Percentiles rank a stretch among this genome's conserved stretches.
These are phyloP conservation scores for Montifringilla adamsi DNA, from an alignment of 2,113 vertebrate genomes.

Conservation along the genomic window DNA sequence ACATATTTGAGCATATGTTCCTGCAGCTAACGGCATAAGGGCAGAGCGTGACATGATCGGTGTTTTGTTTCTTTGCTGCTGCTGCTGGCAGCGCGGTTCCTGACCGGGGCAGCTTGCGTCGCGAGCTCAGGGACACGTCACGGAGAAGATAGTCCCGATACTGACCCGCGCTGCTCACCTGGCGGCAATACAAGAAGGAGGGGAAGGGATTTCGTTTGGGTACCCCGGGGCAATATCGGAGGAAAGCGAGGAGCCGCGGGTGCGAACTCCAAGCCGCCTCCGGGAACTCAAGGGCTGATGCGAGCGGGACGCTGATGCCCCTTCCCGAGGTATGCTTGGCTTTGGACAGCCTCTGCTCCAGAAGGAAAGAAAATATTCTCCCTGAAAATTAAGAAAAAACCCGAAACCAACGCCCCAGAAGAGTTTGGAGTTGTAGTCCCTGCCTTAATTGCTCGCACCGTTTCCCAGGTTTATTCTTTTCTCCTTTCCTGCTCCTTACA, in stretches of 20 bases:
- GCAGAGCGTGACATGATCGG: constrained; percentile 1
- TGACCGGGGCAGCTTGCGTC: not conserved
- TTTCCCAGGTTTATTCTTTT: not conserved
- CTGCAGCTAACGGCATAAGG: constrained; percentile 48
- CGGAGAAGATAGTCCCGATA: not conserved
- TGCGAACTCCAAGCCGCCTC: not conserved
- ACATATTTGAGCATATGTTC: constrained; percentile 62
- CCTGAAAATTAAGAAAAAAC: not conserved
- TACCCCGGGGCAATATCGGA: not conserved
- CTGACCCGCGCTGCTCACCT: not conserved
- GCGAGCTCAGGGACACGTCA: not conserved
- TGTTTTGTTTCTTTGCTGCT: not conserved
- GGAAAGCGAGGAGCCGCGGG: not conserved
- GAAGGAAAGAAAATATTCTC: not conserved
- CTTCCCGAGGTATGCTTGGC: not conserved
- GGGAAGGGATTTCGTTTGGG: not conserved
- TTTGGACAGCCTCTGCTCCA: not conserved
- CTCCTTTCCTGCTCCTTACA: not conserved
- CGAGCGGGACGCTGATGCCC: not conserved
- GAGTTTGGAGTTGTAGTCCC: not conserved
- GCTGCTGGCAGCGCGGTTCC: not conserved
- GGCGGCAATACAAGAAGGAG: not conserved
- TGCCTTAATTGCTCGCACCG: not conserved
- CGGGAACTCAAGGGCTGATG: not conserved
- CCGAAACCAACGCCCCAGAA: not conserved